Percentiles rank a stretch among this genome's conserved stretches.
Evolutionary conservation across 2,797 vertebrate species (phyloP).

Genomic region (Eupleurogrammus muticus): DNA sequence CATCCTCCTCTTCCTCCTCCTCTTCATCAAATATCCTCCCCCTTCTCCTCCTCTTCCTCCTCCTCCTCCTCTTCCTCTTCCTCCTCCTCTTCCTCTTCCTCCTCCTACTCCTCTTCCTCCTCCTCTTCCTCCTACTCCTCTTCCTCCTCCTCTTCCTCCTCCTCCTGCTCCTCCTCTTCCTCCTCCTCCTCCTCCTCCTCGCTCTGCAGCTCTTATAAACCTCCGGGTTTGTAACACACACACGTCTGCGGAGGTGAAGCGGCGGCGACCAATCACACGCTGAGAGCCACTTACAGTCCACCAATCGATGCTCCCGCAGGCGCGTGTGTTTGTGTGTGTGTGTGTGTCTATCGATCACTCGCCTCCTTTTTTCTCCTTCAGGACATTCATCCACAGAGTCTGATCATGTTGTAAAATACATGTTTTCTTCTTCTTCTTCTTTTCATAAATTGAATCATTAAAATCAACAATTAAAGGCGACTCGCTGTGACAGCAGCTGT

Average conservation of each 20-base stretch:
- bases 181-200: constrained; percentile 30
- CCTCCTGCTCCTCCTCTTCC: background rate
- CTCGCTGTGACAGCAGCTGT: no score
- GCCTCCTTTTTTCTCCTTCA: background rate
- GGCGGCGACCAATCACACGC: constrained; percentile 28
- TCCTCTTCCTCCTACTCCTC: background rate
- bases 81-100: no score
- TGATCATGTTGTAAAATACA: no score
- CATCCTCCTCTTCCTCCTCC: background rate
- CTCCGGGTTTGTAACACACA: background rate
- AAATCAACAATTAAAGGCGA: no score
- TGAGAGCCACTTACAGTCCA: background rate
- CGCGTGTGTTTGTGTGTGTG: background rate
- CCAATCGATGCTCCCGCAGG: constrained; percentile 36
- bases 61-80: background rate
- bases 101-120: background rate
- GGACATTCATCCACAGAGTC: background rate
- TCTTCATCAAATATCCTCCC: background rate
- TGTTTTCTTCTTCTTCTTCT: no score
- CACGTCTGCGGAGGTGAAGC: background rate
- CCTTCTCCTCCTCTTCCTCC: background rate
- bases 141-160: constrained; percentile 23
- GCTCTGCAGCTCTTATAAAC: constrained; percentile 49
- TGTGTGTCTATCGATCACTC: no score
- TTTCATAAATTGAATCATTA: no score